Evolutionary conservation across 2,797 vertebrate species (phyloP), one percentile per base, ranked within the genome.

Genomic region (Eurystomus glaucurus): DNA sequence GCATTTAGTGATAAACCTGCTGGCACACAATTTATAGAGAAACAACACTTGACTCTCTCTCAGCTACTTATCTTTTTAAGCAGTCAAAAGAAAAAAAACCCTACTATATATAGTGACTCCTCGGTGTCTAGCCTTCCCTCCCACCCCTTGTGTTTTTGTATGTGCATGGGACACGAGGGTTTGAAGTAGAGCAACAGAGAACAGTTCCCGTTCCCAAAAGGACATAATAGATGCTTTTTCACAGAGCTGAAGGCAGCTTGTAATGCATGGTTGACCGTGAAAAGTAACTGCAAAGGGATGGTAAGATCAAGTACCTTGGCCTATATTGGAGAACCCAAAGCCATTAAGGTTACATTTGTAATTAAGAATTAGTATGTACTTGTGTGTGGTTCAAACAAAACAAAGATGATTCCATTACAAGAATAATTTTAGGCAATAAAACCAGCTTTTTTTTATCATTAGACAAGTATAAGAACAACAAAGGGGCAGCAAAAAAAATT

Each of bases 11-110:
- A 98, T 98, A 98, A 98, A 98, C 97, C 95, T 93, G 85, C 96
- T 97, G 98, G 96, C 96, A 83, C 92, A 97, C 93, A 89, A 97
- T 98, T 98, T 98, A 98, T 94, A 97, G 97, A 97, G 97, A 94
- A 98, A 98, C 93, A 98, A 97, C 97, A 92, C 97, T 98, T 65
- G 93, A 97, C 93, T 92, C 78, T 90, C 90, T 91, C 88, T 90
- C 85, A 93, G 76, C 94, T 89, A 96, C 97, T 98, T 98, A 98
- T 98, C 98, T 98, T 96, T 89, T 86, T 77, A 91, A 97, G 92
- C 96, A 97, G 97, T 96, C 96, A 98, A 96, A 98, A 96, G 89
- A 87, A 94, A 93, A 61, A 58, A 86, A 72, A 14, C 11, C 29
- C 55, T 81, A 31, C 96, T 96, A 97, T 96, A 97, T 96, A 96